phyloP scores from a whole-genome alignment of 1,140 invertebrate species.

The Drosophila mauritiana region DNA sequence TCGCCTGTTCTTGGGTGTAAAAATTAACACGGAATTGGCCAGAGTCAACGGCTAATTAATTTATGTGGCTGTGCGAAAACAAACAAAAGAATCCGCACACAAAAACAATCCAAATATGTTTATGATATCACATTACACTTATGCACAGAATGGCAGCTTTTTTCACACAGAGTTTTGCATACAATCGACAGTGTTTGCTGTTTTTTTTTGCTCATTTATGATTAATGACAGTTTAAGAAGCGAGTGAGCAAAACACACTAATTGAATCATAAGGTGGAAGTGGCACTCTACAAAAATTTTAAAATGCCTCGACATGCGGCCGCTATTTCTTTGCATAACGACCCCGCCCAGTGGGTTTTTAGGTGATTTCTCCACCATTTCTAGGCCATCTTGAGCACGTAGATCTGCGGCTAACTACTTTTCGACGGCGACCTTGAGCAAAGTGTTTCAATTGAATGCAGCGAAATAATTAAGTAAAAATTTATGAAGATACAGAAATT shows the following conservation, averaged over 20 bases:
- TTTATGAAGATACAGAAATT: conserved; percentile 72
- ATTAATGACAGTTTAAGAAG: conserved; percentile 67
- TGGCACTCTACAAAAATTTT: conserved; percentile 21
- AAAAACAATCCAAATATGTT: conserved; percentile 73
- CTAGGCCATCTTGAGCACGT: conserved; percentile 66
- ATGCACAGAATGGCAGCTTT: conserved; percentile 42
- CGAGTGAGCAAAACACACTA: conserved; percentile 36
- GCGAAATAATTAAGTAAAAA: conserved; percentile 65
- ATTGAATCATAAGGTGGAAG: conserved; percentile 36
- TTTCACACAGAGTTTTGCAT: conserved; percentile 70
- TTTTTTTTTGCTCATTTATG: conserved; percentile 49
- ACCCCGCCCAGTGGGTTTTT: conserved; percentile 26
- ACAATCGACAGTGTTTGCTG: conserved; percentile 43
- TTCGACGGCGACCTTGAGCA: conserved; percentile 52
- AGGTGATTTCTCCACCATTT: conserved; percentile 49
- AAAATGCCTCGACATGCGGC: conserved; percentile 22
- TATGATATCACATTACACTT: conserved; percentile 77
- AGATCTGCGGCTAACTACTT: conserved; percentile 11
- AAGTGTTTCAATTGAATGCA: conserved; percentile 79
- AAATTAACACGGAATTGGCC: conserved; percentile 74
- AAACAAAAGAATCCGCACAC: conserved; percentile 33
- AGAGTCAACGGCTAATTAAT: conserved; percentile 72
- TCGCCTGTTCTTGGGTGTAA: conserved; percentile 73
- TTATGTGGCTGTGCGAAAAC: conserved; percentile 63
- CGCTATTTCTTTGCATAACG: conserved; percentile 17